Base-by-base conservation (phyloP, 2,888 invertebrate species). In the Sympetrum striolatum region DNA sequence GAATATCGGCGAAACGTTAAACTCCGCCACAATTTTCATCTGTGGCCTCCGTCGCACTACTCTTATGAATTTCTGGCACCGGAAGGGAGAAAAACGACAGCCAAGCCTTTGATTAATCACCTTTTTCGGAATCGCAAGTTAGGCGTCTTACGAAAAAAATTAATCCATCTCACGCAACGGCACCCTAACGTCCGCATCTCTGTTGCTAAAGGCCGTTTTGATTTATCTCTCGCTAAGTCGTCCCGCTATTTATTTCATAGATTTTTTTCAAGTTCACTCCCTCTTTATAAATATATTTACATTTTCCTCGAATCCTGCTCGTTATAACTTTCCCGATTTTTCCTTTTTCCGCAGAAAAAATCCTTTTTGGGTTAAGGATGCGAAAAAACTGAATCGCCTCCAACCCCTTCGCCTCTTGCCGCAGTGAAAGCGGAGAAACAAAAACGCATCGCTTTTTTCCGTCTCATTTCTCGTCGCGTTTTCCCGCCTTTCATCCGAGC, bases 361-460 rank as follows among this genome's bases (percentile, higher is more conserved):
- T 25, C 81, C 6, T 82, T 82, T 81, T 58, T 22, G n/a, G 60
- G 37, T 37, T 37, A 86, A 60, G 35, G 86, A 53, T 31, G 31
- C 31, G 31, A 73, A 73, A 31, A 86, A 86, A 35, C 58, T 35
- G 25, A 14, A 8, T 53, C 58, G 31, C 82, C 12, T 15, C 53
- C 53, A 58, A 86, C 37, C 60, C 35, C n/a, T 58, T 82, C 82
- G 73, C 82, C 18, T 82, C 82, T 44, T 81, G 37, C 44, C 44
- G n/a, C 44, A 81, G 81, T 81, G 86, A 60, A 82, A 58, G 58
- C 37, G 73, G 58, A n/a, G 15, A 10, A 58, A 60, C 37, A 60
- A 86, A 86, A 86, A 86, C 48, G 37, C 60, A 86, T 86, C 86
- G n/a, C 35, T 22, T 53, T 86, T 86, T 31, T 25, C 82, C 44